Base-by-base conservation (phyloP, 1,140 invertebrate genomes). In the Saccostrea glomerata region DNA sequence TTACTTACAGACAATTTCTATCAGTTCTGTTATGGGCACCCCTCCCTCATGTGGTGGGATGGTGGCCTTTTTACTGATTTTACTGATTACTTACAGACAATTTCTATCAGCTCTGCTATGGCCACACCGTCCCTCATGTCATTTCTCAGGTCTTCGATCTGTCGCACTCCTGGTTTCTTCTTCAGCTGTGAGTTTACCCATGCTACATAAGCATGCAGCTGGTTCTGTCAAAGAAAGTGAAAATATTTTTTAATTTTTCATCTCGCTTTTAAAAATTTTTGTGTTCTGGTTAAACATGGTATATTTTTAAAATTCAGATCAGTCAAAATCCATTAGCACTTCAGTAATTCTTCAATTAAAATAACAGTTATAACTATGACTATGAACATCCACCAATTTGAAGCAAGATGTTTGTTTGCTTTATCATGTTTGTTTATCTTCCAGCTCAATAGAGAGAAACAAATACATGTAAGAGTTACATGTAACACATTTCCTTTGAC, bases 121-220 rank as follows among this genome's bases (percentile, higher is more conserved):
- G 94, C 92, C 12, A 95, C 95, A 0, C 95, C 95, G 90, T 94
- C 94, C 91, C 94, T 93, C 63, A 95, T 92, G 90, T 95, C 95
- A 58, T 92, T 90, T n/a, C 94, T 90, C 30, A 95, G 91, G 91
- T 95, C 95, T 58, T 94, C 92, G n/a, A 95, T 93, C 47, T 93
- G 92, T 5, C 92, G 93, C 12, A 92, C 89, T 9, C 93, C 93
- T 36, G 93, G 90, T 86, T 93, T 93, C 91, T 95, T 95, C 90
- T 94, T 93, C 85, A 95, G 92, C 90, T 95, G 95, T 0, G 95
- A 95, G 90, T 95, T 95, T 7, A 95, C 94, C 95, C 95, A 95
- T 3, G 94, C 94, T 73, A 95, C 92, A 89, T 95, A 95, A 9
- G 95, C 95, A 90, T 94, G 91, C 60, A 93, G 82, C 87, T 94